Percentiles rank a stretch among this genome's conserved stretches.
phyloP scores from a whole-genome alignment of 2,888 invertebrate genomes.

The Drepana falcataria region DNA sequence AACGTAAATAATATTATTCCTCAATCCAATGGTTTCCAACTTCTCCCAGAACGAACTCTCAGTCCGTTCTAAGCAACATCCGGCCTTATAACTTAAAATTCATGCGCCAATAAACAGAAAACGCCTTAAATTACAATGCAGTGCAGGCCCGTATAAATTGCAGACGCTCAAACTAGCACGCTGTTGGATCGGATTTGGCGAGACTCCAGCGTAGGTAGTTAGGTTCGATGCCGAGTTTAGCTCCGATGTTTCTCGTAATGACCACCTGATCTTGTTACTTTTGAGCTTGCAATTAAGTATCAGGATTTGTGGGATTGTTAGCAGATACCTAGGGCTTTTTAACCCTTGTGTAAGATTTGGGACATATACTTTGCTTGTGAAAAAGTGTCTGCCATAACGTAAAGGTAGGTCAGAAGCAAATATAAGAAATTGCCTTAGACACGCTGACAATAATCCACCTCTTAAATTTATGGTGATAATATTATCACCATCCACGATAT shows the following conservation, averaged over 20 bases:
- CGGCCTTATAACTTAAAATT: conserved; percentile 16
- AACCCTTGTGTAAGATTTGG: neutral
- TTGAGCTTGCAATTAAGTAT: conserved; percentile 1
- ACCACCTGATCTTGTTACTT: conserved; percentile 28
- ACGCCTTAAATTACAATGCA: conserved; percentile 20
- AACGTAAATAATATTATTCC: too few relatives aligned
- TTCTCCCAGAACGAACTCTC: too few relatives aligned
- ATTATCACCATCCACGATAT: too few relatives aligned
- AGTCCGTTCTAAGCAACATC: neutral
- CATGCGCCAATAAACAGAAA: conserved; percentile 33
- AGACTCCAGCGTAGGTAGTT: conserved; percentile 16
- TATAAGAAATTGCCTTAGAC: too few relatives aligned
- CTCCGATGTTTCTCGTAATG: conserved; percentile 19
- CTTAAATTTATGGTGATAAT: too few relatives aligned
- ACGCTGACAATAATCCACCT: too few relatives aligned
- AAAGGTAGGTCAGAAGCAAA: too few relatives aligned
- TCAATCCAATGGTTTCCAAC: too few relatives aligned
- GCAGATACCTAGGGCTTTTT: neutral
- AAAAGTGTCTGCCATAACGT: too few relatives aligned
- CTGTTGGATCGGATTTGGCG: conserved; percentile 24
- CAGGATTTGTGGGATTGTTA: neutral
- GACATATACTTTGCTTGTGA: too few relatives aligned
- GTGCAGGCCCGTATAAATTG: conserved; percentile 12
- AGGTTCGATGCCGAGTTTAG: conserved; percentile 19
- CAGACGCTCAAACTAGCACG: conserved; percentile 11